phyloP scores from a whole-genome alignment of 2,888 invertebrate genomes.

The Epistrophe grossulariae region DNA sequence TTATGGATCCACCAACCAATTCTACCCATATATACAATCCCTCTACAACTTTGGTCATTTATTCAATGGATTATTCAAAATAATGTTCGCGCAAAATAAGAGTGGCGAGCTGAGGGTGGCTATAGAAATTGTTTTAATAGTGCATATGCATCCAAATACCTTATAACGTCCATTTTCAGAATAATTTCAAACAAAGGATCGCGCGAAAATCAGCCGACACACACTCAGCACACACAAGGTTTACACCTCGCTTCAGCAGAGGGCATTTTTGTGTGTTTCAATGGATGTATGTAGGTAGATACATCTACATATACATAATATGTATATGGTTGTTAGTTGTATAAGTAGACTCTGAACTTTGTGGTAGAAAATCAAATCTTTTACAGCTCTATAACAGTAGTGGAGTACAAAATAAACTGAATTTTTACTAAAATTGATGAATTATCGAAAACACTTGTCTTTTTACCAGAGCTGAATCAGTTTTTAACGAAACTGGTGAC shows the following conservation, averaged over 20 bases:
- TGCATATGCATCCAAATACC: conserved; percentile 60
- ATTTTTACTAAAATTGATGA: neutral
- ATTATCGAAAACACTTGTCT: no score
- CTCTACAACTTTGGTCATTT: conserved; percentile 24
- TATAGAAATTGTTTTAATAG: conserved; percentile 69
- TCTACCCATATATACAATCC: neutral
- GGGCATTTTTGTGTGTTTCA: conserved; percentile 1
- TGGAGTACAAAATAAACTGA: neutral
- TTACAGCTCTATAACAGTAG: neutral
- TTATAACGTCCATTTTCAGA: conserved; percentile 65
- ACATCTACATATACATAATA: no score
- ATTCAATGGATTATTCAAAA: conserved; percentile 73
- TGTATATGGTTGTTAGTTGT: no score
- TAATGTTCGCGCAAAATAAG: conserved; percentile 50
- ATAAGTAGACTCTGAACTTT: neutral
- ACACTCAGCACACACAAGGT: conserved; percentile 47
- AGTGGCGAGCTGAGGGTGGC: conserved; percentile 17
- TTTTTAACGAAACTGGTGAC: no score
- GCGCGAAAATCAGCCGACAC: conserved; percentile 55
- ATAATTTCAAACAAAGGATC: conserved; percentile 62
- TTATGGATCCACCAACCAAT: neutral
- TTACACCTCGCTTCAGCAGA: conserved; percentile 60
- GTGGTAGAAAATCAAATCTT: conserved; percentile 38
- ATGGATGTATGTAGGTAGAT: neutral
- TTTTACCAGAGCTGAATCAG: no score